Evolutionary conservation across 2,113 vertebrate genomes (phyloP), one percentile per base, ranked within the genome.

Genomic region (Melanotaenia duboulayi): DNA sequence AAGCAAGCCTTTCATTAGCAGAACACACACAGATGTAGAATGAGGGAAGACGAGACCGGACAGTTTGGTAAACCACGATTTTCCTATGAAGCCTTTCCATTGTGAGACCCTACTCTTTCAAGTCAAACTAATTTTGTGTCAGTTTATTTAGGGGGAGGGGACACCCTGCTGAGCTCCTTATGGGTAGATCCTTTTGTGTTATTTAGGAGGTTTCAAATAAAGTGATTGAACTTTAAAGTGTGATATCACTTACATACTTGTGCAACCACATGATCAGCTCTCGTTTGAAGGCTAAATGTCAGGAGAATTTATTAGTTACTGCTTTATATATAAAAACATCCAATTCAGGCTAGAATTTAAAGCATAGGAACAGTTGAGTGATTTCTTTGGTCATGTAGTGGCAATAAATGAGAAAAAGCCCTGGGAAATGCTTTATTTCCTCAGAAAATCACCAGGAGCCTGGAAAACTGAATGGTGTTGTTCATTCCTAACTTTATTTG

Each of bases 401-500:
- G 52, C 44, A 65, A 50, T 52, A 59, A 71, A 68, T 55, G 23
- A 62, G 44, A 55, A 74, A 16, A 50, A 25, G 42, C 61, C 37
- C 40, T 24, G 60, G 32, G 44, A 57, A 76, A 65, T 4, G 48
- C 13, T 74, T 74, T 74, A 40, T 67, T 85, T 66, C 65, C 65
- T 70, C 23, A 20, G 19, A 40, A 51, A 66, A 60, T 78, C 68
- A 65, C 23, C 61, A 22, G 13, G 5, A 82, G 69, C 40, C 55
- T 73, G 80, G 82, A 84, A 83, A 74, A 71, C 82, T 83, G 73
- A 81, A 77, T 60, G 76, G 11, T 84, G 74, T 82, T 87, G 82
- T 84, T 90, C 77, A 89, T 88, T 85, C 82, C 74, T 6, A 0
- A 73, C 55, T 90, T 85, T 88, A 88, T 89, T 81, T 85, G 57